A percentile compares a stretch with the other conserved stretches of the same genome.
phyloP scores from a whole-genome alignment of 1,140 invertebrate genomes.

The Drosophila ohnishii region DNA sequence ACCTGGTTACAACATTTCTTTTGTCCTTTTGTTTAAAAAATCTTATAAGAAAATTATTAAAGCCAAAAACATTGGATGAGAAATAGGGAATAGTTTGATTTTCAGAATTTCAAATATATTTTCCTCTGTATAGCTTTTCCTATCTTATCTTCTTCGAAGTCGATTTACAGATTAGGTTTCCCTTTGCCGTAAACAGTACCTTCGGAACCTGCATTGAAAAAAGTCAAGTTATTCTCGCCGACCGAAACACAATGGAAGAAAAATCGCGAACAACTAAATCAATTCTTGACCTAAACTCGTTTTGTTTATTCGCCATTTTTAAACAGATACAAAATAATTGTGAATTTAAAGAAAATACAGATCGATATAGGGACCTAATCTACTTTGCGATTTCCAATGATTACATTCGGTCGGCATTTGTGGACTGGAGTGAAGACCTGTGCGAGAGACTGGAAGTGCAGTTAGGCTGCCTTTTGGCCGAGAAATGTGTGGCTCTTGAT shows the following conservation, averaged over 20 bases:
- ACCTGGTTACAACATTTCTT: constrained; percentile 25
- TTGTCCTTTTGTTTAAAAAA: neutral
- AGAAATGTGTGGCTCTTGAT: neutral
- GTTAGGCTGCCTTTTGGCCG: neutral
- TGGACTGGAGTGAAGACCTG: neutral
- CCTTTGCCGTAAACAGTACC: neutral
- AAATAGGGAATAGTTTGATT: too few species aligned
- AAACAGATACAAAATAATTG: constrained; percentile 1
- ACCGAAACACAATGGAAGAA: neutral
- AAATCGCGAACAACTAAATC: neutral
- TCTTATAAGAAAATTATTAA: too few species aligned
- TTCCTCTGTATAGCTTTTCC: neutral
- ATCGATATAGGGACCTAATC: constrained; percentile 15
- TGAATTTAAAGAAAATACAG: neutral
- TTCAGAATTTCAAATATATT: neutral
- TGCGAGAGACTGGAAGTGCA: neutral
- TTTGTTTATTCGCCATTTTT: constrained; percentile 17
- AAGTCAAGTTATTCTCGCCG: neutral
- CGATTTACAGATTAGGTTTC: neutral
- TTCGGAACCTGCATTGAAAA: too few species aligned
- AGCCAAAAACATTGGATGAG: too few species aligned
- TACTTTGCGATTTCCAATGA: neutral
- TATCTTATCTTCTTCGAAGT: neutral
- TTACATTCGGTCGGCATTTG: neutral
- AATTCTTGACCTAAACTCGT: neutral